Evolutionary conservation across 2,797 vertebrate species (phyloP).

Genomic region (Anguilla obscura): DNA sequence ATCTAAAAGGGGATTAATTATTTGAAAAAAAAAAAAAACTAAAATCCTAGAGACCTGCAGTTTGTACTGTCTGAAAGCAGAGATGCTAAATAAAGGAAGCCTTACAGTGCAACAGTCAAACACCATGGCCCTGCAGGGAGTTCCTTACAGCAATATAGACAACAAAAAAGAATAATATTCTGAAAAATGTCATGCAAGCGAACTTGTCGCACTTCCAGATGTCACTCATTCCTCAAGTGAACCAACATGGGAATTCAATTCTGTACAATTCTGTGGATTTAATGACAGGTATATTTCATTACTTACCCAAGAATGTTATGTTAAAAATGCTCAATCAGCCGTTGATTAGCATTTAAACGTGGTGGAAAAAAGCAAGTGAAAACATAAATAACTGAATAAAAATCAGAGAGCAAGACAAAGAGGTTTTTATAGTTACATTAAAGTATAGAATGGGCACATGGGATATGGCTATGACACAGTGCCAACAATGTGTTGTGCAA

Average conservation of each 20-base stretch:
- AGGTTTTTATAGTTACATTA: too few species aligned
- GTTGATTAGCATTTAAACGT: not conserved
- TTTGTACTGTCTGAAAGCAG: not conserved
- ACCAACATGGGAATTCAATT: not conserved
- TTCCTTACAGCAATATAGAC: not conserved
- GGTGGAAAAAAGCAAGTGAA: not conserved
- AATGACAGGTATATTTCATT: not conserved
- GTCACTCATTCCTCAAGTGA: not conserved
- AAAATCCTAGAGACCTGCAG: not conserved
- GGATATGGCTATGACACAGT: too few species aligned
- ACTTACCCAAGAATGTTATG: not conserved
- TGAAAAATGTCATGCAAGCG: not conserved
- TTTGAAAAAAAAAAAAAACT: not conserved
- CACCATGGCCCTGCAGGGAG: not conserved
- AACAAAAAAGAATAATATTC: not conserved
- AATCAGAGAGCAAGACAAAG: too few species aligned
- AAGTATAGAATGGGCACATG: too few species aligned
- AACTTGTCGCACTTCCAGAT: conserved; percentile 15
- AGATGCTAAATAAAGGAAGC: not conserved
- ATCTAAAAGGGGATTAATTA: not conserved
- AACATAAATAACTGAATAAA: not conserved
- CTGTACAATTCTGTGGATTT: not conserved
- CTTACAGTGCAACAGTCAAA: not conserved
- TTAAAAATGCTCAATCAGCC: not conserved
- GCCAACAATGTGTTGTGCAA: too few species aligned